These are phyloP conservation scores for Drosophila diplacantha DNA, from an alignment of 2,888 invertebrate species.

Conservation along the genomic window DNA sequence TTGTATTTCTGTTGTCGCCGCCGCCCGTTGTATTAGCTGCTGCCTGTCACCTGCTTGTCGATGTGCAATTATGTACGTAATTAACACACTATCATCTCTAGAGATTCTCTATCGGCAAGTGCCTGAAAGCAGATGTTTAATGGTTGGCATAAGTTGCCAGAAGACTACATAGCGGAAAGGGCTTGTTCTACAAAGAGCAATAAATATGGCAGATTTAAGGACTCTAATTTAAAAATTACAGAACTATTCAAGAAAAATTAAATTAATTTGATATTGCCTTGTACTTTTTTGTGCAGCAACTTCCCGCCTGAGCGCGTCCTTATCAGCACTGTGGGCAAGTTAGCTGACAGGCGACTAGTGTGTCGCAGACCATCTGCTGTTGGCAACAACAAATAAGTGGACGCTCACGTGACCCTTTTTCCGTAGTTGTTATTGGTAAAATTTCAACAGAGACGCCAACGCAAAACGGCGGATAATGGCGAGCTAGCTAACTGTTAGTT, in stretches of 20 bases:
- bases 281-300: neutral
- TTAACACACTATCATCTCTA: neutral
- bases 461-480: slow-evolving; percentile 8
- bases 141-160: neutral
- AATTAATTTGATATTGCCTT: too few species aligned
- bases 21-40: neutral
- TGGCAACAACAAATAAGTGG: neutral
- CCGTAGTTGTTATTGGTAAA: slow-evolving; percentile 35
- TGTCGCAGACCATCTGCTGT: too few species aligned
- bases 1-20: slow-evolving; percentile 7
- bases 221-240: neutral
- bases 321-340: neutral
- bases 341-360: slow-evolving; percentile 10
- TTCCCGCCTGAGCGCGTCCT: neutral
- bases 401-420: slow-evolving; percentile 26
- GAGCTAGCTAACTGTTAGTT: slow-evolving; percentile 2
- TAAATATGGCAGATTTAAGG: neutral
- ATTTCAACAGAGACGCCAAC: slow-evolving; percentile 37
- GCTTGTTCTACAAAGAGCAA: neutral
- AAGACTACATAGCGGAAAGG: neutral
- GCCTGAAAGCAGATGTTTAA: neutral
- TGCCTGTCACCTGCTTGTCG: slow-evolving; percentile 29
- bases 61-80: slow-evolving; percentile 1
- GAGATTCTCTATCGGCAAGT: neutral
- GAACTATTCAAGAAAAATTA: neutral